Evolutionary conservation across 64 coral and sea anemone species (phyloP), one percentile per base, ranked within the genome.

Genomic region (Orbicella faveolata): DNA sequence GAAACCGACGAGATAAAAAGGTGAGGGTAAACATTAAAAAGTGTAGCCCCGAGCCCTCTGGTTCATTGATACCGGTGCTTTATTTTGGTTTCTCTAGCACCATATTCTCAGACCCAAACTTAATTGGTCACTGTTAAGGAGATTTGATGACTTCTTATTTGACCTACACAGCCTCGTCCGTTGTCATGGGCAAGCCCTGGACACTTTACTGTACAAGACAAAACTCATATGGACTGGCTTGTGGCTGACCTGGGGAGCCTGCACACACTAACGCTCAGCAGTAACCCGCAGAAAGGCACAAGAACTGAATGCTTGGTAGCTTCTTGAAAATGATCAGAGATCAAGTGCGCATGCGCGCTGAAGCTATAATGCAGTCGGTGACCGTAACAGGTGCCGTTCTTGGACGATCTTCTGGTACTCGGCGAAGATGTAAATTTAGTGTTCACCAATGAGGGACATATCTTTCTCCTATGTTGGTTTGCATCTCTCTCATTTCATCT

Each of bases 131-230:
- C 15, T 59, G 13, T 59, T 59, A 59, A 59, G 55, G 0, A 16
- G 55, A 59, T 2, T 59, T 59, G 55, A 59, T 70, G 21, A 30
- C 25, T 70, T 70, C 4, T 70, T n/a, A 21, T 70, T 70, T 70
- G 9, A 70, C 67, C 0, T 23, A 20, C 23, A 7, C 25, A 97
- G 95, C 48, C 92, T 10, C 95, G 95, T 68, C 92, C 95, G 33
- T 84, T 94, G 12, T 97, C 95, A 3, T 97, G 95, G 95, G 92
- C 95, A 62, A 94, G 77, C 63, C 92, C 95, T 53, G 92, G 95
- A 20, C 81, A 87, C 74, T 94, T 94, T 65, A 91, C 88, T 16
- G 87, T 97, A 20, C 95, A 94, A 36, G 95, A 97, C 37, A 90
- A 89, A 64, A 87, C 87, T 21, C 90, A 97, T 52, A 90, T 97